phyloP scores from a whole-genome alignment of 1,140 invertebrate genomes.

The Polypedilum pembai region DNA sequence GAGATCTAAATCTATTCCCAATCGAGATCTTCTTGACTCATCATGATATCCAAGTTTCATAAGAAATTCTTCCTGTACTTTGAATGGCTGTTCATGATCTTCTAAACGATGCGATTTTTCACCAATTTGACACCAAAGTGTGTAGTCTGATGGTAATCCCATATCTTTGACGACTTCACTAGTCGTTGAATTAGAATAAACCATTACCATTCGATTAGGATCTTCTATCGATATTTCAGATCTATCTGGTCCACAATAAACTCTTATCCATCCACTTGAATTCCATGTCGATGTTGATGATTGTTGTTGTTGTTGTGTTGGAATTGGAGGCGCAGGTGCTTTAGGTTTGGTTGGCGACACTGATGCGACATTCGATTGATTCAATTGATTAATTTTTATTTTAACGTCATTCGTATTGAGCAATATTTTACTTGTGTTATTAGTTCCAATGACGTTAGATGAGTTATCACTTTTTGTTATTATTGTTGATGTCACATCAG shows the following conservation, averaged over 20 bases:
- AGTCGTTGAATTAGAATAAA: constrained; percentile 51
- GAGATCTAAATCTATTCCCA: constrained; percentile 58
- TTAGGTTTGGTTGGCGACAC: not conserved
- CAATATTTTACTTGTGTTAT: constrained; percentile 9
- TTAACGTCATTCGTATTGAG: not conserved
- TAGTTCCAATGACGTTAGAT: not conserved
- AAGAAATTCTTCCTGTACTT: constrained; percentile 56
- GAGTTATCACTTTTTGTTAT: constrained; percentile 14
- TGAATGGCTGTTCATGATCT: constrained; percentile 49
- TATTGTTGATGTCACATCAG: not conserved
- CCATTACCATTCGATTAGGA: constrained; percentile 50
- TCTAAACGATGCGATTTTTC: constrained; percentile 50
- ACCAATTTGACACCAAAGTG: constrained; percentile 56
- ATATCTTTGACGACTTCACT: constrained; percentile 54
- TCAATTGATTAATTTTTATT: constrained; percentile 25
- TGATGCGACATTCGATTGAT: constrained; percentile 18
- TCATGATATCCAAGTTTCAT: constrained; percentile 52
- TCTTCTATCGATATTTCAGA: constrained; percentile 40
- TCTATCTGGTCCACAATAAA: constrained; percentile 52
- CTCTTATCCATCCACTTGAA: constrained; percentile 51
- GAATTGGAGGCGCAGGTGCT: not conserved
- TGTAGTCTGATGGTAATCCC: constrained; percentile 49
- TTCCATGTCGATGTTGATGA: constrained; percentile 29
- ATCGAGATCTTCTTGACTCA: constrained; percentile 48
- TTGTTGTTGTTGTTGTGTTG: too few relatives aligned